Percentiles rank a stretch among this genome's conserved stretches.
Evolutionary conservation across 2,888 invertebrate genomes (phyloP).

Genomic region (Micoletzkya japonica): DNA sequence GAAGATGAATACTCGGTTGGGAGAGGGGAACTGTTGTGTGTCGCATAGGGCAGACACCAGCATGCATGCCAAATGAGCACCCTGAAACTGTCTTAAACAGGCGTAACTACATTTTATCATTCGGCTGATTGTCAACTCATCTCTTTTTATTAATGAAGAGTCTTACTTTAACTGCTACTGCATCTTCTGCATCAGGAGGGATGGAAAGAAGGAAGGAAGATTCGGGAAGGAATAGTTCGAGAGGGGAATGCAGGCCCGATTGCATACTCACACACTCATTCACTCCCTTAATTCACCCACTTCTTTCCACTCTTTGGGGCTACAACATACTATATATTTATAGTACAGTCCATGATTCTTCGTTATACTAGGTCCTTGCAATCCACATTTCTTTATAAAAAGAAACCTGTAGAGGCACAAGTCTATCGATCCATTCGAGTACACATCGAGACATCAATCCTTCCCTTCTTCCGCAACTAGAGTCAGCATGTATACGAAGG

Average conservation of each 20-base stretch:
- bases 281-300: background rate
- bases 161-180: constrained; percentile 6
- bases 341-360: background rate
- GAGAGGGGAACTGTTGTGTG: constrained; percentile 37
- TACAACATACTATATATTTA: background rate
- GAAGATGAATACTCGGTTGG: constrained; percentile 37
- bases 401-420: constrained; percentile 12
- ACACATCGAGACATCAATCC: constrained; percentile 17
- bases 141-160: no score
- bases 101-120: background rate
- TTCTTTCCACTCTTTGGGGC: background rate
- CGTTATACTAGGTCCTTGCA: background rate
- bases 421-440: constrained; percentile 19
- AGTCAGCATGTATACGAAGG: constrained; percentile 15
- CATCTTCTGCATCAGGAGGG: constrained; percentile 21
- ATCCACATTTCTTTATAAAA: background rate
- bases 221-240: constrained; percentile 42
- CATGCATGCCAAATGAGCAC: constrained; percentile 34
- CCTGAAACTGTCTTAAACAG: background rate
- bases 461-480: constrained; percentile 14
- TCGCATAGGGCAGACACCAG: constrained; percentile 39
- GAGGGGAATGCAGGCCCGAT: constrained; percentile 37
- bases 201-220: constrained; percentile 37
- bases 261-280: background rate
- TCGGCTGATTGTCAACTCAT: no score